Conservation (phyloP, 2,888 invertebrate species). For the Ctenicera cuprea region DNA sequence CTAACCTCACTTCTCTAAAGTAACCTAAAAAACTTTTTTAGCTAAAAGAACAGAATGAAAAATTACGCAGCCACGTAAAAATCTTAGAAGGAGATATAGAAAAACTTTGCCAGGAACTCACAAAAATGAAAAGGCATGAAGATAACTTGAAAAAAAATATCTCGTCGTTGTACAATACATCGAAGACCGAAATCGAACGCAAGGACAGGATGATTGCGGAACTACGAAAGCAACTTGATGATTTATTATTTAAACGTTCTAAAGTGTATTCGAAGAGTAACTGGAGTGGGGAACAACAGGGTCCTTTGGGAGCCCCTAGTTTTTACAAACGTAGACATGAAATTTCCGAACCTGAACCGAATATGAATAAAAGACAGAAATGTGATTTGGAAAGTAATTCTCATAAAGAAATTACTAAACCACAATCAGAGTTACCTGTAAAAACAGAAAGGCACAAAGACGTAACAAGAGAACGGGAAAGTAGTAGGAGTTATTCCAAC, state of each 20-base stretch:
- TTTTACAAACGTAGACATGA: too few relatives aligned
- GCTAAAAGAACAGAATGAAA: slow-evolving; percentile 64
- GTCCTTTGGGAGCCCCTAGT: too few relatives aligned
- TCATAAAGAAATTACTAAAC: too few relatives aligned
- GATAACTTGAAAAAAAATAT: slow-evolving; percentile 70
- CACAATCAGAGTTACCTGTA: not conserved
- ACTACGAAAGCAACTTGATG: slow-evolving; percentile 69
- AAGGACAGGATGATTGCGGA: slow-evolving; percentile 72
- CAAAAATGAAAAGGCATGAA: slow-evolving; percentile 64
- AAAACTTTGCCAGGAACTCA: slow-evolving; percentile 62
- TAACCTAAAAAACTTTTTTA: slow-evolving; percentile 51
- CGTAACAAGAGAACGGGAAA: not conserved
- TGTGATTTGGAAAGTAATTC: not conserved
- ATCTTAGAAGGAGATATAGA: slow-evolving; percentile 63
- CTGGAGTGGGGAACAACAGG: not conserved
- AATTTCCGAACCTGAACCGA: not conserved
- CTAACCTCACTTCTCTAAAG: slow-evolving; percentile 26
- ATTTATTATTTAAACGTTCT: slow-evolving; percentile 65
- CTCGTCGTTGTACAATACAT: slow-evolving; percentile 73
- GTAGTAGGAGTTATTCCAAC: not conserved
- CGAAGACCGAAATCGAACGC: slow-evolving; percentile 72
- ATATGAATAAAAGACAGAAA: not conserved
- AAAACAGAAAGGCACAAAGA: not conserved
- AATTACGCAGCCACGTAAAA: slow-evolving; percentile 57
- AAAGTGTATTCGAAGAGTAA: slow-evolving; percentile 9